Evolutionary conservation across 2,113 vertebrate species (phyloP).

Genomic region (Aegithalos caudatus): DNA sequence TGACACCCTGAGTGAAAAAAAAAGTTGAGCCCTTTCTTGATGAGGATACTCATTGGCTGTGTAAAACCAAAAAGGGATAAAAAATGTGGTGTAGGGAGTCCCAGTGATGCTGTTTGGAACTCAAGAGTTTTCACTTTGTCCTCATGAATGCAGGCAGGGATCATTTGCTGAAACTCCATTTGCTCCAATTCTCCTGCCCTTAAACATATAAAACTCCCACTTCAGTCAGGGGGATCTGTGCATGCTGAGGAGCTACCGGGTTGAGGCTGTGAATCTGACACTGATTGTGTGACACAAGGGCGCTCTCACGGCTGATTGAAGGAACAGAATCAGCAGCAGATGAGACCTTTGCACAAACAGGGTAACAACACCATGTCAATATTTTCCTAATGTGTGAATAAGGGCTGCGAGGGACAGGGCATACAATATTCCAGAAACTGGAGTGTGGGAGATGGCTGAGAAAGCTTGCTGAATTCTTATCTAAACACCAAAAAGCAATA

Average conservation of each 20-base stretch:
- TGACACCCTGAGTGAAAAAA: neutral
- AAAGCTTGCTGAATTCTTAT: neutral
- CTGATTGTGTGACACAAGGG: neutral
- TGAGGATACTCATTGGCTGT: neutral
- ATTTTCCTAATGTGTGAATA: neutral
- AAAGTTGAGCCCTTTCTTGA: neutral
- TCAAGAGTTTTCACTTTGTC: neutral
- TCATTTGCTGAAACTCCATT: neutral
- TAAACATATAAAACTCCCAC: neutral
- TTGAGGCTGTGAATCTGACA: neutral
- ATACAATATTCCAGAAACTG: neutral
- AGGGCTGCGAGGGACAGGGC: neutral
- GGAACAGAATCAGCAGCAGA: neutral
- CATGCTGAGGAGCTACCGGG: neutral
- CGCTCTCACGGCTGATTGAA: neutral
- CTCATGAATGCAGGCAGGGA: neutral
- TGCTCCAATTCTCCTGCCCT: neutral
- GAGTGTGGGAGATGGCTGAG: neutral
- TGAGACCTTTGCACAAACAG: conserved; percentile 2
- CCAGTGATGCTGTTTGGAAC: neutral
- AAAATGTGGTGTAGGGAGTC: neutral
- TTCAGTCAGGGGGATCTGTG: conserved; percentile 1
- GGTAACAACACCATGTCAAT: neutral
- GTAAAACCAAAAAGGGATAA: neutral
- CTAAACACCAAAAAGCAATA: neutral